phyloP scores from a whole-genome alignment of 2,797 vertebrate species.

The Acanthornis magna region DNA sequence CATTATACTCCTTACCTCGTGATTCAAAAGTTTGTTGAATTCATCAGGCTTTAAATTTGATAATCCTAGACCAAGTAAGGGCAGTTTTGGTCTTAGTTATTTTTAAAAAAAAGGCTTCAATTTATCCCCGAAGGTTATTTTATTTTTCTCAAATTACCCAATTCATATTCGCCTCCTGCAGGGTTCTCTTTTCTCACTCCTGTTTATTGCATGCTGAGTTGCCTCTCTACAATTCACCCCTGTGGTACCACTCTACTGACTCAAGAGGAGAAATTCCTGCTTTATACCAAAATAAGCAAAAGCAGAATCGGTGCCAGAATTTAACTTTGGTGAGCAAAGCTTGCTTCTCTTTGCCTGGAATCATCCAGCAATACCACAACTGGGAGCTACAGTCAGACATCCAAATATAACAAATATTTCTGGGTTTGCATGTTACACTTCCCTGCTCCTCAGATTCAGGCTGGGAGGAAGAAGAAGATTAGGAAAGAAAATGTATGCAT shows the following conservation, averaged over 20 bases:
- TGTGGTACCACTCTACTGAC: background rate
- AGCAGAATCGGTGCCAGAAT: background rate
- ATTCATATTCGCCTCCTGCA: background rate
- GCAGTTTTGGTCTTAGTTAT: background rate
- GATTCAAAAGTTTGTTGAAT: background rate
- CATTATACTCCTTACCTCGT: background rate
- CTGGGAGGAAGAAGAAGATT: conserved; percentile 4
- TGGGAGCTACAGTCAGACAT: background rate
- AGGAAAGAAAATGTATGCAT: background rate
- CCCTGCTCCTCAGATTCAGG: background rate
- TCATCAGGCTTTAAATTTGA: background rate
- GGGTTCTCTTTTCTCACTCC: background rate
- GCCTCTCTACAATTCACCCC: conserved; percentile 2
- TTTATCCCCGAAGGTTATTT: background rate
- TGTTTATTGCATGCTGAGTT: background rate
- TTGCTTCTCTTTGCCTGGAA: conserved; percentile 25
- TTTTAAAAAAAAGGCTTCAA: background rate
- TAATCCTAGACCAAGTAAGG: background rate
- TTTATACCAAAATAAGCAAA: conserved; percentile 35
- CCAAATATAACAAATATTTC: conserved; percentile 40
- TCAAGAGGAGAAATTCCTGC: conserved; percentile 31
- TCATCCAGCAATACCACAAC: background rate
- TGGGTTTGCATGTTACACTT: background rate
- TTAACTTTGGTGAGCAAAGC: background rate
- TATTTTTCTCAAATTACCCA: conserved; percentile 28